These are phyloP conservation scores for Hippolais icterina DNA, from an alignment of 2,113 vertebrate genomes.

Conservation along the genomic window DNA sequence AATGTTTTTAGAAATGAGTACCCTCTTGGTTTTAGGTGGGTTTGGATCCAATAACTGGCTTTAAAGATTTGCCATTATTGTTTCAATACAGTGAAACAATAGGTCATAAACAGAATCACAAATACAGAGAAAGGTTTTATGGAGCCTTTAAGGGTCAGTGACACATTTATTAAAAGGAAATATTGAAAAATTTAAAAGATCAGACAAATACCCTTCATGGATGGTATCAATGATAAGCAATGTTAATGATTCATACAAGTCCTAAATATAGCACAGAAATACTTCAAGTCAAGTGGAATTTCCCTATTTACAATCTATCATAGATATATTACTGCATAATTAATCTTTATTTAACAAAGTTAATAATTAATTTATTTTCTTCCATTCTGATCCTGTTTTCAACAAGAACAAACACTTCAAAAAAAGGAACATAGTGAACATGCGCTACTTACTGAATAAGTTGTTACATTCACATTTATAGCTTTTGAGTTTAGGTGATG, in stretches of 20 bases:
- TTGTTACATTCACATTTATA: neutral
- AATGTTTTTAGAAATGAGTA: neutral
- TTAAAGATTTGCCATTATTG: neutral
- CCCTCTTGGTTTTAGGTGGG: neutral
- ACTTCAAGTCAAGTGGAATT: neutral
- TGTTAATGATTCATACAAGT: neutral
- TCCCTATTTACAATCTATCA: neutral
- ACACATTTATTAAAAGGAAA: neutral
- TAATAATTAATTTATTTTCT: neutral
- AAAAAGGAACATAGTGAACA: constrained; percentile 47
- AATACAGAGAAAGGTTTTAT: neutral
- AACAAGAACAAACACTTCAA: neutral
- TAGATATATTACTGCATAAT: neutral
- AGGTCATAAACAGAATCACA: neutral
- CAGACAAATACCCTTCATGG: neutral
- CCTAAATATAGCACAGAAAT: neutral
- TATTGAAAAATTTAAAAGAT: neutral
- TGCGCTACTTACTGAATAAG: neutral
- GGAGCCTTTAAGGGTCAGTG: neutral
- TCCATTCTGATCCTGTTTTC: neutral
- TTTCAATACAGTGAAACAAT: neutral
- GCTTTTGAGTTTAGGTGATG: neutral
- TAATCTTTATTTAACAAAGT: neutral
- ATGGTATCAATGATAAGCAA: neutral
- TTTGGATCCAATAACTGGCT: neutral